These are phyloP conservation scores for Torymus aiolomorphi DNA, from an alignment of 2,888 invertebrate genomes.

Conservation along the genomic window DNA sequence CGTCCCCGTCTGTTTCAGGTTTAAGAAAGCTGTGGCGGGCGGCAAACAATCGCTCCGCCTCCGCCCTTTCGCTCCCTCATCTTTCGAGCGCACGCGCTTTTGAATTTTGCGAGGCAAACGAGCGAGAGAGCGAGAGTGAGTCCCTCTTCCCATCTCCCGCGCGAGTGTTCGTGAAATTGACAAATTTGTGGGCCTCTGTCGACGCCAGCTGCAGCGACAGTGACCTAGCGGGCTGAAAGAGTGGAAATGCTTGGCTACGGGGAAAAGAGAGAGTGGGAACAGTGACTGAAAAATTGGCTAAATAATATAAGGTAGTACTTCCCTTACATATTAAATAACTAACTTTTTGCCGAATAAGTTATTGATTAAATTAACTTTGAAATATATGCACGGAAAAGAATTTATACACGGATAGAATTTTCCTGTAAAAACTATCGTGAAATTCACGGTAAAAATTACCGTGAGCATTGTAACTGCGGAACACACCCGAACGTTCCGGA, in stretches of 20 bases:
- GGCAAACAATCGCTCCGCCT: constrained; percentile 41
- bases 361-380: no score
- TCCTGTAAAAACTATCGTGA: no score
- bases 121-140: constrained; percentile 12
- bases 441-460: no score
- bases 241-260: not conserved
- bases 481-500: no score
- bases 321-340: no score
- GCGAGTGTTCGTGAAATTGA: constrained; percentile 45
- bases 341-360: no score
- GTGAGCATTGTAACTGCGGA: no score
- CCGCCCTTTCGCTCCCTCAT: not conserved
- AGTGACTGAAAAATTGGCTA: no score
- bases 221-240: not conserved
- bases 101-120: constrained; percentile 43
- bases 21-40: constrained; percentile 39
- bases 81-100: constrained; percentile 43
- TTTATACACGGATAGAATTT: no score
- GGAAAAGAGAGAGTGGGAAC: not conserved
- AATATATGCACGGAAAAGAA: no score
- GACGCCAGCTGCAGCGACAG: constrained; percentile 16
- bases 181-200: constrained; percentile 26
- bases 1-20: constrained; percentile 3
- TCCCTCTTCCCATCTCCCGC: not conserved
- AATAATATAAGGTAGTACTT: no score